These are phyloP conservation scores for Drosophila antonietae DNA, from an alignment of 2,888 invertebrate species.

Conservation along the genomic window DNA sequence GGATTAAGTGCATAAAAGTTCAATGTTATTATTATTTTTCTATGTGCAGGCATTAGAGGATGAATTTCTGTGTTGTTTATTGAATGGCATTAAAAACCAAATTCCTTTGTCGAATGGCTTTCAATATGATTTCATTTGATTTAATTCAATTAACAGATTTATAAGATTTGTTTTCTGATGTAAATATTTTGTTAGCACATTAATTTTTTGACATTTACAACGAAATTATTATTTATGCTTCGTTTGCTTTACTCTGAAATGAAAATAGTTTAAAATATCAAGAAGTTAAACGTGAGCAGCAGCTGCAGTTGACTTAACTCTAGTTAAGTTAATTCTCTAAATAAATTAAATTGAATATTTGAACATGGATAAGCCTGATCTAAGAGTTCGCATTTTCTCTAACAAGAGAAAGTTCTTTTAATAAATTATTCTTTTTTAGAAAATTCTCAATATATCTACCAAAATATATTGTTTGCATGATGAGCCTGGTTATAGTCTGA, in stretches of 20 bases:
- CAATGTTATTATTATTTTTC: not conserved
- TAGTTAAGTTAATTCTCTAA: too few relatives aligned
- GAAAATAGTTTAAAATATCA: not conserved
- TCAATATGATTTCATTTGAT: not conserved
- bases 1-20: constrained; percentile 12
- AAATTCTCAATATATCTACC: too few relatives aligned
- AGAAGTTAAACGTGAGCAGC: not conserved
- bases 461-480: not conserved
- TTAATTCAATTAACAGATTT: not conserved
- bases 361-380: too few relatives aligned
- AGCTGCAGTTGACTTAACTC: not conserved
- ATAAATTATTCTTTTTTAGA: too few relatives aligned
- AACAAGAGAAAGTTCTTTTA: too few relatives aligned
- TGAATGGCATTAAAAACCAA: too few relatives aligned
- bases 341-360: too few relatives aligned
- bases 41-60: not conserved
- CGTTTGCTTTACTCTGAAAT: too few relatives aligned
- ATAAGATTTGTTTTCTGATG: not conserved
- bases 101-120: not conserved
- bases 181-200: not conserved
- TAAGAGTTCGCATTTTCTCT: too few relatives aligned
- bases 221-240: too few relatives aligned
- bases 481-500: not conserved
- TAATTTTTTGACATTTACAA: too few relatives aligned
- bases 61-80: not conserved